Evolutionary conservation across 2,888 invertebrate species (phyloP).

Genomic region (Sarcophaga subvicina): DNA sequence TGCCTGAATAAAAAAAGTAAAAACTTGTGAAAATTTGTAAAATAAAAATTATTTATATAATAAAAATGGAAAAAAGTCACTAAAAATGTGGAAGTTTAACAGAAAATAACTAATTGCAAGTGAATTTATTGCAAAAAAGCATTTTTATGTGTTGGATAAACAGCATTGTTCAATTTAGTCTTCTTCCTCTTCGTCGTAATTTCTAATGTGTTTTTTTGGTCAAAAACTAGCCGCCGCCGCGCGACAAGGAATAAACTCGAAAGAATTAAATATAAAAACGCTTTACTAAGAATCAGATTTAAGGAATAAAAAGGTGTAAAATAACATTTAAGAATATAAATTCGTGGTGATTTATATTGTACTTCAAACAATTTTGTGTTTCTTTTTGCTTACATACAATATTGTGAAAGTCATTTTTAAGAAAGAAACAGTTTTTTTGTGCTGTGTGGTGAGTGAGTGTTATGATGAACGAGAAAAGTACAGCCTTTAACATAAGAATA

Average conservation of each 20-base stretch:
- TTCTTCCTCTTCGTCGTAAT: constrained; percentile 5
- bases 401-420: constrained; percentile 55
- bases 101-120: constrained; percentile 21
- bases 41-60: constrained; percentile 67
- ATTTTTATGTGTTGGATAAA: constrained; percentile 35
- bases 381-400: constrained; percentile 13
- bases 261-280: constrained; percentile 42
- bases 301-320: constrained; percentile 35
- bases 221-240: constrained; percentile 64
- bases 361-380: constrained; percentile 17
- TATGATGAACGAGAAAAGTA: constrained; percentile 45
- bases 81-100: constrained; percentile 1
- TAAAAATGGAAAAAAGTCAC: constrained; percentile 17
- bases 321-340: constrained; percentile 26
- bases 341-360: constrained; percentile 20
- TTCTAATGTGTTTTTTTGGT: constrained; percentile 50
- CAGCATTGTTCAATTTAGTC: constrained; percentile 48
- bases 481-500: constrained; percentile 38
- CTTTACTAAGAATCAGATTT: constrained; percentile 1
- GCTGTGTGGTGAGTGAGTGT: constrained; percentile 59
- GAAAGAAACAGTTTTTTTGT: background rate
- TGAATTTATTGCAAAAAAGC: constrained; percentile 25
- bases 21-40: constrained; percentile 76
- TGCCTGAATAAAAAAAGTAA: constrained; percentile 74
- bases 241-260: constrained; percentile 55